phyloP scores from a whole-genome alignment of 2,797 vertebrate genomes.

The Glossophaga mutica region DNA sequence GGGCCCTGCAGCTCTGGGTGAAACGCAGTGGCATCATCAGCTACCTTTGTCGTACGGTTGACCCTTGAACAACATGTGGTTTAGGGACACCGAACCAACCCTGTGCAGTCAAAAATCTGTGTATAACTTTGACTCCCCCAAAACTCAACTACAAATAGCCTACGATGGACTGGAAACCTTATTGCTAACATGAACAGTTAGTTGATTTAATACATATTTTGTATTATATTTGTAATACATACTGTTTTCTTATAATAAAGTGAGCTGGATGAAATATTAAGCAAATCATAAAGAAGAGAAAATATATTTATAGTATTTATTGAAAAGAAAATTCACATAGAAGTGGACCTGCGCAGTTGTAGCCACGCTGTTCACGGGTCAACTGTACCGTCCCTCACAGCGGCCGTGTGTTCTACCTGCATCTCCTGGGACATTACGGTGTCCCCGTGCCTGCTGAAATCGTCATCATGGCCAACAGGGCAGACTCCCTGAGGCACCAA shows the following conservation, averaged over 20 bases:
- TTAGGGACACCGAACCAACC: neutral
- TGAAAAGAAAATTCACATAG: neutral
- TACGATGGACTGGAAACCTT: neutral
- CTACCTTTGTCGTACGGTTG: neutral
- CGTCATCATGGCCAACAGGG: no score
- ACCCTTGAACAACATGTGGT: neutral
- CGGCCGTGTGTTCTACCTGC: rapidly evolving
- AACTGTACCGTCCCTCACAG: neutral
- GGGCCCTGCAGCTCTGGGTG: neutral
- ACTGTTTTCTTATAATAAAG: neutral
- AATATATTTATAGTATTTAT: neutral
- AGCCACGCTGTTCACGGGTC: neutral
- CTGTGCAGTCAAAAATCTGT: rapidly evolving
- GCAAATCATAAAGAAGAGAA: neutral
- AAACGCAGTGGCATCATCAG: no score
- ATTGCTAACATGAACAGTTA: neutral
- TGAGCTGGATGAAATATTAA: neutral
- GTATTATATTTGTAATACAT: neutral
- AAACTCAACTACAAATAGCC: neutral
- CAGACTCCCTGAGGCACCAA: neutral
- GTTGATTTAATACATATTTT: neutral
- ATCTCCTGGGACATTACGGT: rapidly evolving
- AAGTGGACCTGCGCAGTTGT: neutral
- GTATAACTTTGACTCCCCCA: neutral
- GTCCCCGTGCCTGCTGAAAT: neutral